Conservation (phyloP, 1,140 invertebrate species). For the Leptinotarsa undecemlineata region DNA sequence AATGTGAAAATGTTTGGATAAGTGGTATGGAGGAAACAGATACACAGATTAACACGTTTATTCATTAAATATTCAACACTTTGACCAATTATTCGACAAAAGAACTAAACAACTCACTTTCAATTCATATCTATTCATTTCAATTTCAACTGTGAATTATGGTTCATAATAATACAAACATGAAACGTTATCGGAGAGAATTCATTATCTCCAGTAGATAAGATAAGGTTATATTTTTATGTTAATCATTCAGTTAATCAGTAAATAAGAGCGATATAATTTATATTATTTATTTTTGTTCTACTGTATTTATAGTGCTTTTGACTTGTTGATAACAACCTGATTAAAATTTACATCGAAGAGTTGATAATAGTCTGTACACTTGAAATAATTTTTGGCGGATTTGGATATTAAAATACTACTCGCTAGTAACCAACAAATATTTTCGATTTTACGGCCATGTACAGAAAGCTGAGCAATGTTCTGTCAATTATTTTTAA, state of each 20-base stretch:
- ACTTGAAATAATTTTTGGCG: not conserved
- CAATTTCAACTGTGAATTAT: not conserved
- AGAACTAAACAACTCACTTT: not conserved
- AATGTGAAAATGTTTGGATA: too few species aligned
- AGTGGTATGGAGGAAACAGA: too few species aligned
- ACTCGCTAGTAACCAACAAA: too few species aligned
- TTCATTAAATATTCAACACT: too few species aligned
- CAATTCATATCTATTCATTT: not conserved
- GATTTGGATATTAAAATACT: too few species aligned
- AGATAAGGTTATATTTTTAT: constrained; percentile 32
- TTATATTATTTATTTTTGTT: constrained; percentile 34
- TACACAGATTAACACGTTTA: too few species aligned
- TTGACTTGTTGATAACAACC: constrained; percentile 29
- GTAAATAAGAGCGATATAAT: constrained; percentile 35
- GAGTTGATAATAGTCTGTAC: not conserved
- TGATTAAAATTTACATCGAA: not conserved
- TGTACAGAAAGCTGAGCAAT: too few species aligned
- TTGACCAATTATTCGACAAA: not conserved
- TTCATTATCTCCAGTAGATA: constrained; percentile 30
- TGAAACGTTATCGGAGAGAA: not conserved
- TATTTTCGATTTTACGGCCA: too few species aligned
- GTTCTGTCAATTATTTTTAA: too few species aligned
- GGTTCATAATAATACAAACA: constrained; percentile 3
- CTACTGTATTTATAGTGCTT: constrained; percentile 35
- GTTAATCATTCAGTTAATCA: constrained; percentile 23